phyloP scores from a whole-genome alignment of 1,140 invertebrate species.

The Neotoxoptera formosana region DNA sequence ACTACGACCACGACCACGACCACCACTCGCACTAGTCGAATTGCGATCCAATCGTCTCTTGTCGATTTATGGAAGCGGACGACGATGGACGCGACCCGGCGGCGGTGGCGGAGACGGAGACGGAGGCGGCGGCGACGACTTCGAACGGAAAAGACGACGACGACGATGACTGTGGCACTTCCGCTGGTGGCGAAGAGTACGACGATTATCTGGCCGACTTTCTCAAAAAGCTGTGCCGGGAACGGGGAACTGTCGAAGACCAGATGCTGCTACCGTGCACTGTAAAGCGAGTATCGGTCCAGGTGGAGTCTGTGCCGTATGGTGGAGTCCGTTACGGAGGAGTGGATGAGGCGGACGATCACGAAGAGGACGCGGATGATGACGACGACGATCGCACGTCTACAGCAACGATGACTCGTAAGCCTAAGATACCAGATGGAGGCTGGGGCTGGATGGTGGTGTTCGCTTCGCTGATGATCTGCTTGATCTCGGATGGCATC shows the following conservation, averaged over 20 bases:
- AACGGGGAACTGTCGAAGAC: neutral
- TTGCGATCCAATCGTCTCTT: neutral
- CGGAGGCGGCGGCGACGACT: neutral
- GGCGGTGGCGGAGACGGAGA: neutral
- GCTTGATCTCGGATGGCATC: slow-evolving; percentile 94
- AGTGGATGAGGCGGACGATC: neutral
- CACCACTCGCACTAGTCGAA: neutral
- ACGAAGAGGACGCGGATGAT: neutral
- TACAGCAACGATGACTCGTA: slow-evolving; percentile 61
- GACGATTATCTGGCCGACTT: slow-evolving; percentile 27
- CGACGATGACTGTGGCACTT: neutral
- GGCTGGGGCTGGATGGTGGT: slow-evolving; percentile 92
- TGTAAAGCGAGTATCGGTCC: slow-evolving; percentile 22
- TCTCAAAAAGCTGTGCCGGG: neutral
- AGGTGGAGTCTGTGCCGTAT: slow-evolving; percentile 38
- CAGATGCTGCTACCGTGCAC: neutral
- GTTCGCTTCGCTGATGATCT: slow-evolving; percentile 81
- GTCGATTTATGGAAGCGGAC: slow-evolving; percentile 33
- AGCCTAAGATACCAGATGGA: slow-evolving; percentile 72
- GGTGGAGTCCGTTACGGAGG: neutral
- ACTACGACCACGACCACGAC: neutral
- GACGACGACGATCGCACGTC: slow-evolving; percentile 27
- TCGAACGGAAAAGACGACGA: neutral
- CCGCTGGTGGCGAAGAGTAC: neutral
- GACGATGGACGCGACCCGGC: slow-evolving; percentile 11